These are phyloP conservation scores for Phoxinus phoxinus DNA, from an alignment of 2,113 vertebrate species.

Conservation along the genomic window DNA sequence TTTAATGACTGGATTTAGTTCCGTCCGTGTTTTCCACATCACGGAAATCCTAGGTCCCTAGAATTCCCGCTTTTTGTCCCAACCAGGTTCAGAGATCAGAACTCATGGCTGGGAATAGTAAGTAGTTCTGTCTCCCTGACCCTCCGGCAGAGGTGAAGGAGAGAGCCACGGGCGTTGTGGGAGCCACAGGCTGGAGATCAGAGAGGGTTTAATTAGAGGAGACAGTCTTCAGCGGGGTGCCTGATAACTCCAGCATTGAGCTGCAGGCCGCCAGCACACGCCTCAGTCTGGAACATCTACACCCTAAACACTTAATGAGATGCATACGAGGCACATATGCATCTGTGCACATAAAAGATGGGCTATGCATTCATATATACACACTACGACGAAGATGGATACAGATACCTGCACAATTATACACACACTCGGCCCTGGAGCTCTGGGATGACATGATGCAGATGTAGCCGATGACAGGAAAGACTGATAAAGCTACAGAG, in stretches of 20 bases:
- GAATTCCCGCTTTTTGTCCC: slow-evolving; percentile 7
- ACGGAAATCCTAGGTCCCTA: not conserved
- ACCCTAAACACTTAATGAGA: slow-evolving; percentile 14
- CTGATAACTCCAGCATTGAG: slow-evolving; percentile 51
- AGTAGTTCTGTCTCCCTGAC: slow-evolving; percentile 13
- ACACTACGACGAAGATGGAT: slow-evolving; percentile 27
- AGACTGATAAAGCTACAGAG: slow-evolving; percentile 45
- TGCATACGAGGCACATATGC: not conserved
- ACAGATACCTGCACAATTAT: slow-evolving; percentile 39
- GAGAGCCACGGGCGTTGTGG: slow-evolving; percentile 4
- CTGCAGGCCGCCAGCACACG: slow-evolving; percentile 44
- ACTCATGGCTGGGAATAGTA: slow-evolving; percentile 27
- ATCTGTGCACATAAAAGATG: not conserved
- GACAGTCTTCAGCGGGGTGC: slow-evolving; percentile 49
- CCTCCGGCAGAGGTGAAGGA: slow-evolving; percentile 12
- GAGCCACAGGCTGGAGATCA: slow-evolving; percentile 49
- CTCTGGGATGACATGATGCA: slow-evolving; percentile 48
- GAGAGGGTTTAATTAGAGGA: slow-evolving; percentile 56
- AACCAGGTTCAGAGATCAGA: not conserved
- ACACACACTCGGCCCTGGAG: slow-evolving; percentile 17
- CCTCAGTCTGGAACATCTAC: slow-evolving; percentile 12
- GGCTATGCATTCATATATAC: slow-evolving; percentile 10
- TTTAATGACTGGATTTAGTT: not conserved
- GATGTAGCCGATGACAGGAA: slow-evolving; percentile 56
- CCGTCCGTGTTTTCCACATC: not conserved